phyloP scores from a whole-genome alignment of 1,140 invertebrate species.

The Euura saliciscinereae region DNA sequence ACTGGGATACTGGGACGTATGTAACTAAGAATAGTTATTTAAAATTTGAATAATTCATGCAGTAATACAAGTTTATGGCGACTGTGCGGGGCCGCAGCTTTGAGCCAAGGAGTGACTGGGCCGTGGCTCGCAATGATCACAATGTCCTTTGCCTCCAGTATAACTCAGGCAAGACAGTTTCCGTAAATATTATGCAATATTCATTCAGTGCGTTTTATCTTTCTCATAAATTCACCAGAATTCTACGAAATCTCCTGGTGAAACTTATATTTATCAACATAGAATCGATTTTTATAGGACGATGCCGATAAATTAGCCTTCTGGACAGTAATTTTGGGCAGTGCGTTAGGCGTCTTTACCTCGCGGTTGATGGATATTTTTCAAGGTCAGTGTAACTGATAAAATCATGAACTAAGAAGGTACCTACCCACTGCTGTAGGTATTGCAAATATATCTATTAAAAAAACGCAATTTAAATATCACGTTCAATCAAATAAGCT shows the following conservation, averaged over 20 bases:
- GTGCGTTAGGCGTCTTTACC: slow-evolving; percentile 40
- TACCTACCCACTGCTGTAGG: too few relatives aligned
- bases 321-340: slow-evolving; percentile 48
- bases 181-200: neutral
- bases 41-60: slow-evolving; percentile 13
- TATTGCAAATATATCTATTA: too few relatives aligned
- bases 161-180: slow-evolving; percentile 45
- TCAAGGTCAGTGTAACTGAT: slow-evolving; percentile 27
- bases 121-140: slow-evolving; percentile 58
- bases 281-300: slow-evolving; percentile 26
- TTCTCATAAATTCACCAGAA: slow-evolving; percentile 19
- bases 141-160: slow-evolving; percentile 41
- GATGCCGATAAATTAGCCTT: slow-evolving; percentile 48
- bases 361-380: slow-evolving; percentile 46
- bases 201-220: slow-evolving; percentile 9
- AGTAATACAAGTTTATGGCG: slow-evolving; percentile 54
- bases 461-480: too few relatives aligned
- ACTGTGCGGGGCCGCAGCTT: slow-evolving; percentile 49
- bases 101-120: slow-evolving; percentile 53
- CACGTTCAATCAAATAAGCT: too few relatives aligned
- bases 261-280: slow-evolving; percentile 13
- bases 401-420: too few relatives aligned
- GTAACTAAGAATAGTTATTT: too few relatives aligned
- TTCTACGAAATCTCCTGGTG: neutral
- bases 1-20: too few relatives aligned